Evolutionary conservation across 2,113 vertebrate genomes (phyloP).

Genomic region (Cricetomys ansorgei): DNA sequence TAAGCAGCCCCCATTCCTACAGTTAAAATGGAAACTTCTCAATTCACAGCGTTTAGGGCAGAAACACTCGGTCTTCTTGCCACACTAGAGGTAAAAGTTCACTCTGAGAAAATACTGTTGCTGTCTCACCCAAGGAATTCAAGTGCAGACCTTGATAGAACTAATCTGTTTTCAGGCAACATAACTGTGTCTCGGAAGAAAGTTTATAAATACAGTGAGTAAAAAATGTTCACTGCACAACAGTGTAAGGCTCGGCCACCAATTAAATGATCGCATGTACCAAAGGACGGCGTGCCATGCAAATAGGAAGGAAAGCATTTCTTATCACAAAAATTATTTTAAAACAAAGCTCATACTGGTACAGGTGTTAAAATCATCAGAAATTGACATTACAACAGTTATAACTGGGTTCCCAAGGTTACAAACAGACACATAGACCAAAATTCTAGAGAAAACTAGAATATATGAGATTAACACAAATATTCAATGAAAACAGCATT

Average conservation of each 20-base stretch:
- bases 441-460: not conserved
- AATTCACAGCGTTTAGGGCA: not conserved
- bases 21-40: not conserved
- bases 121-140: not conserved
- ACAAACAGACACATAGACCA: not conserved
- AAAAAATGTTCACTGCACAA: not conserved
- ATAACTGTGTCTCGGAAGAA: not conserved
- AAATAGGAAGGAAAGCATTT: constrained; percentile 44
- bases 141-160: constrained; percentile 32
- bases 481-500: not conserved
- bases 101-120: not conserved
- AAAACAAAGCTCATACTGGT: constrained; percentile 14
- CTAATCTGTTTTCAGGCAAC: not conserved
- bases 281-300: not conserved
- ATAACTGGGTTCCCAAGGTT: constrained; percentile 8
- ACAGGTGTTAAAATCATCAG: constrained; percentile 16
- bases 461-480: constrained; percentile 13
- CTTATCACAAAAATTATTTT: not conserved
- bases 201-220: constrained; percentile 40
- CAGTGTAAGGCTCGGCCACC: not conserved
- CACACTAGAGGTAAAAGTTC: not conserved
- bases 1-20: not conserved
- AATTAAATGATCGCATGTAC: not conserved
- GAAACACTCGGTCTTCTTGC: not conserved
- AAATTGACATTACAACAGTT: constrained; percentile 7